Base-by-base conservation (phyloP, 2,113 vertebrate species). In the Strix aluco region DNA sequence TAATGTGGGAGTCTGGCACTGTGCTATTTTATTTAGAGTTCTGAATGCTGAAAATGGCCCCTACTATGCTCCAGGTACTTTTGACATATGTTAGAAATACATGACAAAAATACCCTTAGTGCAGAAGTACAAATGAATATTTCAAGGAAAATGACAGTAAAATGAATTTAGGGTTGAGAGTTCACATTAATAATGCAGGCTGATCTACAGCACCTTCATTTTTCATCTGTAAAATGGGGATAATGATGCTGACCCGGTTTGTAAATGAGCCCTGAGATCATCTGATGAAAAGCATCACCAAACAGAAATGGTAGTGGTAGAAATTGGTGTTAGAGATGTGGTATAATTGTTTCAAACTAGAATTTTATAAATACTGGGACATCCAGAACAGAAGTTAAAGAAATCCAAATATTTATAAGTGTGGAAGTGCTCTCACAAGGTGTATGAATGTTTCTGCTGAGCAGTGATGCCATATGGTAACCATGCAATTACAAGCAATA, bases 111-210 rank as follows among this genome's bases (percentile, higher is more conserved):
- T 97, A 92, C 51, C 42, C 59, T 88, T 55, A 86, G 51, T 88
- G 75, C n/a, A 88, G 71, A 90, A 88, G 75, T 90, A 81, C 72
- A 95, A 84, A 96, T 97, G n/a, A 94, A 96, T 97, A 95, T 97
- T 96, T 96, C 96, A 96, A 91, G 63, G 63, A 86, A 94, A 94
- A 88, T 88, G 95, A 90, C 92, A 96, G 85, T 88, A 90, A 96
- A 96, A 96, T 92, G 82, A 92, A 96, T 96, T 96, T 94, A 81
- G 62, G 80, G 95, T 95, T 96, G 90, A 94, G 86, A 93, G 85
- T 90, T 94, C 71, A 81, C 57, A 94, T 97, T 95, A 97, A 97
- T 97, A 97, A 96, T 97, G 85, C 55, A 96, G 34, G 63, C 42
- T 90, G 92, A 90, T 95, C 88, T 92, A 83, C 88, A 96, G 86